Conservation (phyloP, 1,140 invertebrate genomes). For the Drosophila micromelanica region DNA sequence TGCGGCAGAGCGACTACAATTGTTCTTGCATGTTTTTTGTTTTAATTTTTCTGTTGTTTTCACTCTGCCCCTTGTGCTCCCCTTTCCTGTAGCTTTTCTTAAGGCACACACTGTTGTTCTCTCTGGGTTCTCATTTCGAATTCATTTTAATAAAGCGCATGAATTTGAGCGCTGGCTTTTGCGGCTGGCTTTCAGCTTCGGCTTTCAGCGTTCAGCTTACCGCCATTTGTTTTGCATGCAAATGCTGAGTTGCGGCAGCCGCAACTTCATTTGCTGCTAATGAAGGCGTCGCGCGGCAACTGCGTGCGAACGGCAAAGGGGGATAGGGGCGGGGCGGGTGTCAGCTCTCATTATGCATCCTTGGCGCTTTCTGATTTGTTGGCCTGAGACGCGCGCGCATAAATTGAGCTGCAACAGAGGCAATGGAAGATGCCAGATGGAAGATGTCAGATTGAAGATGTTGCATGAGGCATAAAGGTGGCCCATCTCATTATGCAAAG, state of each 20-base stretch:
- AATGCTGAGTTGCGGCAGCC: slow-evolving; percentile 51
- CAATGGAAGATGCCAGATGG: slow-evolving; percentile 16
- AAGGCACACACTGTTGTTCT: slow-evolving; percentile 13
- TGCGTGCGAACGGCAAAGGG: background rate
- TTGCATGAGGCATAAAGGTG: slow-evolving; percentile 3
- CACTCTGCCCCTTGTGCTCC: background rate
- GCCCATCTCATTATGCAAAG: slow-evolving; percentile 67
- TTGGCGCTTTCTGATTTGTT: slow-evolving; percentile 74
- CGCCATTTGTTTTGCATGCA: slow-evolving; percentile 65
- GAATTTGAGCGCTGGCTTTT: slow-evolving; percentile 68
- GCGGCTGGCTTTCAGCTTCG: slow-evolving; percentile 57
- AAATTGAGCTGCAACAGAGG: slow-evolving; percentile 57
- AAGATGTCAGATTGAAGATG: slow-evolving; percentile 7
- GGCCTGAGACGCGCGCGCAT: slow-evolving; percentile 72
- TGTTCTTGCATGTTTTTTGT: slow-evolving; percentile 14
- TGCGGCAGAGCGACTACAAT: no score
- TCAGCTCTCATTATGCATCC: slow-evolving; percentile 72
- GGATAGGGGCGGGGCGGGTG: no score
- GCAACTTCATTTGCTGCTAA: slow-evolving; percentile 76
- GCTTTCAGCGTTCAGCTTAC: slow-evolving; percentile 35
- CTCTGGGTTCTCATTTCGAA: slow-evolving; percentile 55
- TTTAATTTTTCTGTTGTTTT: slow-evolving; percentile 15
- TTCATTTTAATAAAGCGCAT: slow-evolving; percentile 80
- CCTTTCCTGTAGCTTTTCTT: background rate
- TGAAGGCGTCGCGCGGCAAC: slow-evolving; percentile 46